Base-by-base conservation (phyloP, 2,113 vertebrate genomes). In the Perognathus longimembris region DNA sequence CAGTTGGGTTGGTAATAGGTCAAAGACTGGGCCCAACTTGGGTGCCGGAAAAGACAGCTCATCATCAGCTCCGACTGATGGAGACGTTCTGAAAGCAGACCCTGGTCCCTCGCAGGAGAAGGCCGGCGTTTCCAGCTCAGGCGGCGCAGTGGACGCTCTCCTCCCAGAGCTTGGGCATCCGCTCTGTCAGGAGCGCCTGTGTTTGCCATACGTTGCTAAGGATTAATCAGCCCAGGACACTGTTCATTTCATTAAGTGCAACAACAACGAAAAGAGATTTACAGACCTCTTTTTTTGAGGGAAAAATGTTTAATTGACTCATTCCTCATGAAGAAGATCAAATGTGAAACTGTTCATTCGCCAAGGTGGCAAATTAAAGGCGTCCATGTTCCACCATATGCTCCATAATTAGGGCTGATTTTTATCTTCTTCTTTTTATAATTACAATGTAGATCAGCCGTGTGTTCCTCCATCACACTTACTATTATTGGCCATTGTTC, bases 401-500 rank as follows among this genome's bases (percentile, higher is more conserved):
- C 42, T 67, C 89, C 36, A 30, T 83, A 63, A 71, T 84, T 50
- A 90, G 74, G 79, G 71, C 77, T 40, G 54, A 38, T 71, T 67
- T 82, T 45, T n/a, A 30, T 73, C 89, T 90, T 71, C 14, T n/a
- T 14, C 84, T 70, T 75, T 50, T 61, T 83, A n/a, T 75, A 54
- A 89, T 67, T 85, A 63, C 69, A 59, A 5, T 21, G 54, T 40
- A 57, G 84, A 42, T 50, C 30, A 42, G 45, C 15, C 94, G 40
- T 26, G n/a, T 0, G 7, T 28, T 77, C 45, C 69, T 50, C 40
- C 79, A 24, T 18, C 66, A 50, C 32, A 26, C 30, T 70, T 66
- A 42, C 88, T 88, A 0, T 38, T 21, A 34, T 8, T 63, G 90
- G 92, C 92, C 66, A 15, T 69, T 89, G 90, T 88, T 92, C 63